Percentiles rank a stretch among this genome's conserved stretches.
Evolutionary conservation across 2,888 invertebrate genomes (phyloP).

Genomic region (Ophioninae sp.): DNA sequence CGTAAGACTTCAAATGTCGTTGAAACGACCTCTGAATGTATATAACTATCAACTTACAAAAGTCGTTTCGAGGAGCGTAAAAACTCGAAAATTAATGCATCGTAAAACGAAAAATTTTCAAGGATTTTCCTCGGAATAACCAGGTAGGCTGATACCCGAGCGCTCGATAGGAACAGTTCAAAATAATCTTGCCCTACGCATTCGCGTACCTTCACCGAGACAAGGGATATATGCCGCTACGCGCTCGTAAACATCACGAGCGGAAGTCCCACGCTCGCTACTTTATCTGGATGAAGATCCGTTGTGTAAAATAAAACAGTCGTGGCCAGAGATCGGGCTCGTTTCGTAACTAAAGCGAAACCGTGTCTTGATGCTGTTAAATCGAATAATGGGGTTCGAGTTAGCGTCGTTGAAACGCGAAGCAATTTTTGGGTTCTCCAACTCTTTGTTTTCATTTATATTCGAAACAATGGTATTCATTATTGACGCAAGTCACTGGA

Average conservation of each 20-base stretch:
- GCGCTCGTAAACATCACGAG: slow-evolving; percentile 45
- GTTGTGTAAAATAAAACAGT: background rate
- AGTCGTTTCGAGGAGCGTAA: background rate
- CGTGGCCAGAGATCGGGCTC: background rate
- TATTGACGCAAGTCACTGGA: no score
- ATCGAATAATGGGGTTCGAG: background rate
- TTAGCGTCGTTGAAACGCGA: no score
- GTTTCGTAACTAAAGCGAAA: background rate
- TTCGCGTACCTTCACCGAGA: background rate
- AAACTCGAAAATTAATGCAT: background rate
- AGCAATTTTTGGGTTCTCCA: no score
- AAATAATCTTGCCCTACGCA: background rate
- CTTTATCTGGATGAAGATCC: slow-evolving; percentile 10
- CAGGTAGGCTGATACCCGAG: background rate
- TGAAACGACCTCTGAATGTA: background rate
- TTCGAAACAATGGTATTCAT: no score
- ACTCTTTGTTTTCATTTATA: no score
- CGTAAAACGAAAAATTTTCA: background rate
- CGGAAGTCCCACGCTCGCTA: slow-evolving; percentile 19
- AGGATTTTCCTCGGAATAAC: background rate
- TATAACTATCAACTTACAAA: background rate
- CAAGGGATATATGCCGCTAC: slow-evolving; percentile 13
- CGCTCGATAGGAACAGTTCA: background rate
- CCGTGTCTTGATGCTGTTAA: background rate
- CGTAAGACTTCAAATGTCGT: background rate